Percentiles rank a stretch among this genome's conserved stretches.
Conservation (phyloP, 64 coral and sea anemone genomes). For the Pocillopora damicornis region DNA sequence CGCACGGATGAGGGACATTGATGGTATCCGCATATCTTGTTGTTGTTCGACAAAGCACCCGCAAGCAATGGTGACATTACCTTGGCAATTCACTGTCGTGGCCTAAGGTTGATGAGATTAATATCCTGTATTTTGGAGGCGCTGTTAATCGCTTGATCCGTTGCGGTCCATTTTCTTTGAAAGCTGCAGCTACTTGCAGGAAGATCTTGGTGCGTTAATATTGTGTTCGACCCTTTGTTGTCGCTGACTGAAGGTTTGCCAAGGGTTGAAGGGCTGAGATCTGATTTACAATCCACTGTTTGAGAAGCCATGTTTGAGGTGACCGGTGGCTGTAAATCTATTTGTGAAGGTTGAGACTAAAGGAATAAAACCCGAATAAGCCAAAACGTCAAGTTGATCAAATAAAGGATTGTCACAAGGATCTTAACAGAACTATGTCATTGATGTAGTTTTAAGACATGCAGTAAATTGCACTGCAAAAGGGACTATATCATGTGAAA, state of each 20-base stretch:
- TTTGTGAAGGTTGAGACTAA: background rate
- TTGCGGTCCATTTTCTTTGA: conserved; percentile 60
- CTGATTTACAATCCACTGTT: conserved; percentile 49
- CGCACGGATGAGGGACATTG: no score
- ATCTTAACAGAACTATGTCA: no score
- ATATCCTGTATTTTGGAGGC: conserved; percentile 48
- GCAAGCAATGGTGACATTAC: conserved; percentile 48
- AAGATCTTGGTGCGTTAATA: conserved; percentile 40
- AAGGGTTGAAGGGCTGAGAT: conserved; percentile 47
- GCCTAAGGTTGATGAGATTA: background rate
- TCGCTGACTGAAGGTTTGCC: conserved; percentile 59
- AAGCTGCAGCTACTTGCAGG: conserved; percentile 44
- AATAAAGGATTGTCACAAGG: no score
- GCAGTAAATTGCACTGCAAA: no score
- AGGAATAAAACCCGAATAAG: background rate
- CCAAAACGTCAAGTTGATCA: no score
- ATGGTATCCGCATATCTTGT: conserved; percentile 64
- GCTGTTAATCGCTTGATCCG: conserved; percentile 60
- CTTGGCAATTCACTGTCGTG: conserved; percentile 27
- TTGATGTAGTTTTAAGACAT: no score
- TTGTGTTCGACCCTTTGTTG: conserved; percentile 53
- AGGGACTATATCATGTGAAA: no score
- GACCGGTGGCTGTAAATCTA: conserved; percentile 54
- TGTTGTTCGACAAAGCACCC: conserved; percentile 49
- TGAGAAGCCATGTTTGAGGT: conserved; percentile 39